Conservation (phyloP, 2,797 vertebrate genomes). For the Craterocephalus amniculus region DNA sequence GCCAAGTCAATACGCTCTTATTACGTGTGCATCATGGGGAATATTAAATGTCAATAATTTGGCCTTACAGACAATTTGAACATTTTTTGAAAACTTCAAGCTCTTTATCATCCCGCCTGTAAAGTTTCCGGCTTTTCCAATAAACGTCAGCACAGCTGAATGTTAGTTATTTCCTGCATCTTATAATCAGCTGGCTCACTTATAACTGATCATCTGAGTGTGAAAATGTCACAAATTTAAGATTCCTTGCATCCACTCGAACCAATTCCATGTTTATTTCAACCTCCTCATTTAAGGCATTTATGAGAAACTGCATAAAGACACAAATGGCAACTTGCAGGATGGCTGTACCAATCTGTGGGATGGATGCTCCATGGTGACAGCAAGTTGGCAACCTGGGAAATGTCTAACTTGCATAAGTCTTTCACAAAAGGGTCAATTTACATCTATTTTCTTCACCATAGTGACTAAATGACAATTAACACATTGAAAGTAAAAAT, state of each 20-base stretch:
- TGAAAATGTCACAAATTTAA: neutral
- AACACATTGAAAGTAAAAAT: constrained; percentile 73
- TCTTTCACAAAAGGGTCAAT: constrained; percentile 56
- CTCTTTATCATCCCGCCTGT: neutral
- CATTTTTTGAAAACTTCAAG: neutral
- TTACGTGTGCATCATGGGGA: neutral
- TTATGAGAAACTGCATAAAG: constrained; percentile 85
- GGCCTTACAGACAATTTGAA: neutral
- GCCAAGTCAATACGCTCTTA: neutral
- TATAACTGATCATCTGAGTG: neutral
- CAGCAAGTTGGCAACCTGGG: constrained; percentile 73
- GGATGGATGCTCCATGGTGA: constrained; percentile 55
- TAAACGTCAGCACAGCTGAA: neutral
- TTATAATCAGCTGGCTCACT: neutral
- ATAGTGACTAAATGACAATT: constrained; percentile 62
- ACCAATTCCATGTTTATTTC: constrained; percentile 79
- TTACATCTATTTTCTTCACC: constrained; percentile 51
- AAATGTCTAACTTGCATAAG: constrained; percentile 79
- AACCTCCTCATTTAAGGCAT: constrained; percentile 85
- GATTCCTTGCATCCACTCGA: constrained; percentile 63
- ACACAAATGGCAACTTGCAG: constrained; percentile 74
- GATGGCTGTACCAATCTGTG: constrained; percentile 60
- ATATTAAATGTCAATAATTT: neutral
- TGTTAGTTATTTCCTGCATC: neutral
- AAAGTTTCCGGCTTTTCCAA: neutral